Conservation (phyloP, 2,888 invertebrate genomes). For the Syritta pipiens region DNA sequence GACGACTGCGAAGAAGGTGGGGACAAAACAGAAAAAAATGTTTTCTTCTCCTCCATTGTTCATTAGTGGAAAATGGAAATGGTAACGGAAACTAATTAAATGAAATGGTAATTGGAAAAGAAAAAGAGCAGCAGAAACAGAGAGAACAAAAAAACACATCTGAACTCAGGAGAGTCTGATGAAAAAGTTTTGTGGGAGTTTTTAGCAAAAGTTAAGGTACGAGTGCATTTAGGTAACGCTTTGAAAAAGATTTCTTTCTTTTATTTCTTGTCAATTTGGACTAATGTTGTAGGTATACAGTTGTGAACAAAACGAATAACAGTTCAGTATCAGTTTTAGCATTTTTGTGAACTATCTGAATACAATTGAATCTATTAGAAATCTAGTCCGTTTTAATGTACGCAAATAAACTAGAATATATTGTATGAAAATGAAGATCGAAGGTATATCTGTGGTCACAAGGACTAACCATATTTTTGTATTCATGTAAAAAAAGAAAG, state of each 20-base stretch:
- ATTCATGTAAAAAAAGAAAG: too few species aligned
- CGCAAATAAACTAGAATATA: too few species aligned
- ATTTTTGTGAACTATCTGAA: too few species aligned
- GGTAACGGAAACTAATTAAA: constrained; percentile 69
- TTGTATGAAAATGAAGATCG: too few species aligned
- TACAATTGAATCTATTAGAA: too few species aligned
- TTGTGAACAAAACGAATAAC: too few species aligned
- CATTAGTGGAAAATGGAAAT: constrained; percentile 69
- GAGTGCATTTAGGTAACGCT: constrained; percentile 1
- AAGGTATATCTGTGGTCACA: too few species aligned
- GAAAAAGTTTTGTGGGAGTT: constrained; percentile 36
- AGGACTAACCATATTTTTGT: too few species aligned
- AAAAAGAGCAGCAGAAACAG: neutral
- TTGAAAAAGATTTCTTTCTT: neutral
- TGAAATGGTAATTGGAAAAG: constrained; percentile 60
- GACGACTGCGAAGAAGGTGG: neutral
- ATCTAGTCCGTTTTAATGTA: too few species aligned
- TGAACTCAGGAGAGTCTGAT: constrained; percentile 8
- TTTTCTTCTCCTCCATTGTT: constrained; percentile 52
- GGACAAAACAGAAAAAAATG: constrained; percentile 2
- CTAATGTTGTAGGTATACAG: neutral
- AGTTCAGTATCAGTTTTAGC: too few species aligned
- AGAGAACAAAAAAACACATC: neutral
- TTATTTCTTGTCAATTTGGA: neutral
- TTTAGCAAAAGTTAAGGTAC: constrained; percentile 12